A percentile compares a stretch with the other conserved stretches of the same genome.
Conservation (phyloP, 2,888 invertebrate genomes). For the Arctia plantaginis region DNA sequence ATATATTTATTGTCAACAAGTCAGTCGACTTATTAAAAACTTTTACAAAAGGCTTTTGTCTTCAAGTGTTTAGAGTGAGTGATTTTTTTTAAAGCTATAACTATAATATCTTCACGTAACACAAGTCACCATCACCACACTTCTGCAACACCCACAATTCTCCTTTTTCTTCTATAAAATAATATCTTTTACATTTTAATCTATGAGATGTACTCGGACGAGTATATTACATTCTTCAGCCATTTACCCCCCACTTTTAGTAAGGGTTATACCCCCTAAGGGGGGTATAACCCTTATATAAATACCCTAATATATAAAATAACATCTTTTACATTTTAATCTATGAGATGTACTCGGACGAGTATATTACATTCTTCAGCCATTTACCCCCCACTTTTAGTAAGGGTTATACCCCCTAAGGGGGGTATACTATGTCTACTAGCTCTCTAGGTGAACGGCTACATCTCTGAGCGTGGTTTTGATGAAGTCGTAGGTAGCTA, state of each 20-base stretch:
- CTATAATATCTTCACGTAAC: not conserved
- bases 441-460: constrained; percentile 54
- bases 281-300: not conserved
- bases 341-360: not conserved
- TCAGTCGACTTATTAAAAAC: not conserved
- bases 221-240: not conserved
- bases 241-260: not conserved
- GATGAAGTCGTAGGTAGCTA: constrained; percentile 96
- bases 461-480: constrained; percentile 86
- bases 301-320: too few relatives aligned
- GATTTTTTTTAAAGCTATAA: not conserved
- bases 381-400: not conserved
- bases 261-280: not conserved
- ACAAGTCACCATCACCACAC: not conserved
- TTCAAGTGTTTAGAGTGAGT: not conserved
- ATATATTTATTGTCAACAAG: constrained; percentile 9
- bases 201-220: not conserved
- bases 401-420: not conserved
- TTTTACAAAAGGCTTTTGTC: not conserved
- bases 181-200: not conserved
- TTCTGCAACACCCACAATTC: not conserved
- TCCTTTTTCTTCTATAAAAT: not conserved
- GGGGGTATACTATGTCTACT: constrained; percentile 24
- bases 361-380: not conserved
- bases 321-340: not conserved